Evolutionary conservation across 37 sponge, comb jelly and placozoan genomes (phyloP), one percentile per base, ranked within the genome.

Genomic region (Oscarella lobularis): DNA sequence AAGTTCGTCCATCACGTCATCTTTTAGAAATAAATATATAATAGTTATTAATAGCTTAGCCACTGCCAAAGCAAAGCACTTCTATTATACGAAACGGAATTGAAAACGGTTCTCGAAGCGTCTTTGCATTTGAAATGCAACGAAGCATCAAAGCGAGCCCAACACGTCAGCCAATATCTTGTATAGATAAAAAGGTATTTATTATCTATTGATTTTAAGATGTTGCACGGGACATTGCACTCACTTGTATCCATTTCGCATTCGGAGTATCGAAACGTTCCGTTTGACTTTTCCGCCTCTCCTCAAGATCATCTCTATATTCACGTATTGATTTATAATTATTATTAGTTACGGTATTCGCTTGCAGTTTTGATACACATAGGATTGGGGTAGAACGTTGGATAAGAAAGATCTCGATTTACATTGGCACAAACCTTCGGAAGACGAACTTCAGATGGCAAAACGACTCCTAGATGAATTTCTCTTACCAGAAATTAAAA

Each of bases 331-430:
- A 3, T 3, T 2, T 6, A 27, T 74, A 82, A 1, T 48, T 27
- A 48, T 9, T 20, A 27, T 9, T 27, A 9, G 20, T 27, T 27
- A 48, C 20, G 60, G 60, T 48, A 48, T 27, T 48, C 14, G 9
- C 20, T 9, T 20, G 14, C 9, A 48, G 60, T 48, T 48, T 48
- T 48, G 60, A 27, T 27, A 27, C 20, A 48, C 34, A 0, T 41
- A 89, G 91, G 91, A 90, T 35, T 90, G 91, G 91, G 82, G 85
- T 0, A 30, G 3, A 2, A 41, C 80, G 34, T 75, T 75, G 9
- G 77, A 81, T 34, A 39, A 78, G 5, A 6, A 86, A 3, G 38
- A 89, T 9, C 2, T 86, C 40, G 31, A 39, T 0, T 40, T 89
- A 31, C 3, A 78, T 31, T 93, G 94, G 94, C 87, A 93, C 38